Evolutionary conservation across 2,113 vertebrate species (phyloP).

Genomic region (Microtus montanus): DNA sequence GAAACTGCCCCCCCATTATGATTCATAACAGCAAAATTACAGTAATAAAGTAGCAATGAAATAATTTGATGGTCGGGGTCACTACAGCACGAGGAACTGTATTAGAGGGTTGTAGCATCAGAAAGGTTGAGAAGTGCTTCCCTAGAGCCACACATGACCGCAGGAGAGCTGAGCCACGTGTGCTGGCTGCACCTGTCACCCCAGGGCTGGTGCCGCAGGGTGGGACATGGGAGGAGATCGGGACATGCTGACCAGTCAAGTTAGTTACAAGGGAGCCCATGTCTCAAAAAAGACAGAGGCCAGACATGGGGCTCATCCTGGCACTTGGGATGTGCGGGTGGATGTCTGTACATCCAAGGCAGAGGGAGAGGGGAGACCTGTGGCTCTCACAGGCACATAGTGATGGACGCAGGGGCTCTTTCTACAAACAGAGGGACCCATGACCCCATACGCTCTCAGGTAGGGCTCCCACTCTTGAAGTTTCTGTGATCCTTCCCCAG

Average conservation of each 20-base stretch:
- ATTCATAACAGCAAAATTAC: background rate
- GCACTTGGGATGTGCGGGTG: background rate
- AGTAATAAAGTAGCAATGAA: background rate
- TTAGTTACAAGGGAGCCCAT: background rate
- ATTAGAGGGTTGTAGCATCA: background rate
- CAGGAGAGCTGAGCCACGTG: background rate
- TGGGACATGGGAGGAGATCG: background rate
- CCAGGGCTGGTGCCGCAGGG: background rate
- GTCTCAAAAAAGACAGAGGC: background rate
- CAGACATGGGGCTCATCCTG: background rate
- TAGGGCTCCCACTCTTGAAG: background rate
- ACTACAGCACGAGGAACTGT: background rate
- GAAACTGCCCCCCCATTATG: too few species aligned
- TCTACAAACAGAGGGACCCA: background rate
- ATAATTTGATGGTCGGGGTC: background rate
- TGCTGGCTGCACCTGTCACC: background rate
- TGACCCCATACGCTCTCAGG: too few species aligned
- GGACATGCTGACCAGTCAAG: background rate
- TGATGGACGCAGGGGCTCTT: background rate
- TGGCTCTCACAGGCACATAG: too few species aligned
- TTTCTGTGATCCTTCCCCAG: conserved; percentile 51
- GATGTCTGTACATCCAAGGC: background rate
- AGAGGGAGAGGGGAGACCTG: background rate
- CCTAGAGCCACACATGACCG: background rate
- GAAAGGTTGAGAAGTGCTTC: background rate